phyloP scores from a whole-genome alignment of 2,797 vertebrate species.

The Glyptemys insculpta region DNA sequence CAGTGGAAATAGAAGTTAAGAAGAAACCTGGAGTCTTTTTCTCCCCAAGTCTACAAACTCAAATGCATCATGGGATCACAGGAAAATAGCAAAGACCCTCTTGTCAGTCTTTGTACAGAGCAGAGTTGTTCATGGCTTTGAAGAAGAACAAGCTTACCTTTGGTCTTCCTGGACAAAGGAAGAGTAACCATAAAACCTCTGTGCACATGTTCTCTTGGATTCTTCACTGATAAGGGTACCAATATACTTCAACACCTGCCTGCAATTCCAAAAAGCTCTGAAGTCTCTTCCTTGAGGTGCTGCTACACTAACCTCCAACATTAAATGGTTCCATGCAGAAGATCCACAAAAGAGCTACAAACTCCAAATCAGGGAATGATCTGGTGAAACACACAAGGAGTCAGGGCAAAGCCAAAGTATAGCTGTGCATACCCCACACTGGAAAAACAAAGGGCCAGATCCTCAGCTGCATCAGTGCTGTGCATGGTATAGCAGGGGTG shows the following conservation, averaged over 20 bases:
- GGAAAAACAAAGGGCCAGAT: not conserved
- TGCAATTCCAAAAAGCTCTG: not conserved
- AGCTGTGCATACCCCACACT: not conserved
- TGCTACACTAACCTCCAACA: not conserved
- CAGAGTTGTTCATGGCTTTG: not conserved
- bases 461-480: not conserved
- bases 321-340: not conserved
- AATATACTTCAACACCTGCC: not conserved
- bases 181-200: not conserved
- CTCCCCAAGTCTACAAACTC: not conserved
- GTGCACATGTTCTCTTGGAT: not conserved
- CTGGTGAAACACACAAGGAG: not conserved
- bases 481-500: not conserved
- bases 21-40: not conserved
- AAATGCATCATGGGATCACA: accelerated
- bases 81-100: not conserved
- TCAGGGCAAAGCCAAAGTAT: not conserved
- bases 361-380: not conserved
- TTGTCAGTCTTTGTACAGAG: not conserved
- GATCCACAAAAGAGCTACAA: not conserved
- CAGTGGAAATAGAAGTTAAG: not conserved
- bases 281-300: not conserved
- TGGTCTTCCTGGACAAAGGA: not conserved
- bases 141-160: not conserved
- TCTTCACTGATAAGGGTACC: not conserved